Evolutionary conservation across 1,140 invertebrate species (phyloP).

Genomic region (Drosophila eugracilis): DNA sequence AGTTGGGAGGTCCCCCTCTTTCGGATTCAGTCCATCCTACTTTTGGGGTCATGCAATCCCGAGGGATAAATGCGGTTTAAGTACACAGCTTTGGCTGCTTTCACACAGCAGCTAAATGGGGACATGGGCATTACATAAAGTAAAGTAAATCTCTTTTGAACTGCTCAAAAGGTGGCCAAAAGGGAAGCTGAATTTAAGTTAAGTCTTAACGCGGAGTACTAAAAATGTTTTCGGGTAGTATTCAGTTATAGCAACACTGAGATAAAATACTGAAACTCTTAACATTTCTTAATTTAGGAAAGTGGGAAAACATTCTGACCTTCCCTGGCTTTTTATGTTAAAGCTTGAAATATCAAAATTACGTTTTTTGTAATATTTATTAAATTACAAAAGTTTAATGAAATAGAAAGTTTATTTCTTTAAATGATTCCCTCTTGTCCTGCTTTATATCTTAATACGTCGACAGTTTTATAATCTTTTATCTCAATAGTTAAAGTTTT

Average conservation of each 20-base stretch:
- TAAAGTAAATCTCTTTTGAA: conserved; percentile 36
- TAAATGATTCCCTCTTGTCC: too few species aligned
- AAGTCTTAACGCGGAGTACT: conserved; percentile 5
- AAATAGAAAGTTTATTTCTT: too few species aligned
- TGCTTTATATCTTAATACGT: too few species aligned
- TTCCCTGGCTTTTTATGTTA: too few species aligned
- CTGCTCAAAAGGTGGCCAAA: conserved; percentile 19
- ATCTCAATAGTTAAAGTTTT: too few species aligned
- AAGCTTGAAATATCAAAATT: too few species aligned
- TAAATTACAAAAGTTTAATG: too few species aligned
- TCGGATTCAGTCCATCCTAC: not conserved
- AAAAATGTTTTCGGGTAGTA: conserved; percentile 1
- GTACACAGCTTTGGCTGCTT: conserved; percentile 24
- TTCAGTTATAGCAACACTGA: not conserved
- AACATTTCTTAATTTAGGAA: too few species aligned
- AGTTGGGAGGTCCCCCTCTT: not conserved
- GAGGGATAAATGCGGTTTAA: conserved; percentile 39
- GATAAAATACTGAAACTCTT: not conserved
- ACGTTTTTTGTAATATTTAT: too few species aligned
- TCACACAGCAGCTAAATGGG: not conserved
- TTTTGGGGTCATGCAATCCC: conserved; percentile 41
- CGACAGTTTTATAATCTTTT: too few species aligned
- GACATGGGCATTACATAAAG: conserved; percentile 32
- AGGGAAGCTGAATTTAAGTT: conserved; percentile 23
- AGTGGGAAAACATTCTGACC: too few species aligned